Evolutionary conservation across 2,888 invertebrate genomes (phyloP).

Genomic region (Melieria omissa): DNA sequence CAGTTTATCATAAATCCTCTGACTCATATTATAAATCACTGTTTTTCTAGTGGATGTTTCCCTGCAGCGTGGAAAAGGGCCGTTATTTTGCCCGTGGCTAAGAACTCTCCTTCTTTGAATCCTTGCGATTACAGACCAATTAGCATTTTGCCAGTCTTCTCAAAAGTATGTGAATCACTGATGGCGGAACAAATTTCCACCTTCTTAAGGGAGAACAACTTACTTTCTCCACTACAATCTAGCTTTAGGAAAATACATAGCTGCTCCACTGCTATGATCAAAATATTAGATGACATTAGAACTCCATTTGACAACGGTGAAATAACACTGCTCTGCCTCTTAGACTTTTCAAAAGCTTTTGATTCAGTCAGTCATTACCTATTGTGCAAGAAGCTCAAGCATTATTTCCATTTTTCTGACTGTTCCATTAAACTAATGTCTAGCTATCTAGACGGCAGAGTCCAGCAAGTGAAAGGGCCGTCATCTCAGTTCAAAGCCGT

Average conservation of each 20-base stretch:
- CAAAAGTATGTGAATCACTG: slow-evolving; percentile 12
- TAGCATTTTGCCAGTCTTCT: neutral
- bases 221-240: slow-evolving; percentile 15
- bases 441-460: no score
- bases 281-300: slow-evolving; percentile 20
- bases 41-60: neutral
- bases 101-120: neutral
- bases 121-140: slow-evolving; percentile 7
- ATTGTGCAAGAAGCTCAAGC: neutral
- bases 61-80: slow-evolving; percentile 5
- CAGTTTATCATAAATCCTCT: no score
- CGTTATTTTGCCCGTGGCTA: neutral
- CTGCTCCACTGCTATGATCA: slow-evolving; percentile 22
- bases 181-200: neutral
- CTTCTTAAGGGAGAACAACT: neutral
- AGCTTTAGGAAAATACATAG: slow-evolving; percentile 16
- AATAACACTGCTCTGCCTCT: slow-evolving; percentile 19
- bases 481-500: no score
- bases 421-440: no score
- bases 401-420: neutral
- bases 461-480: no score
- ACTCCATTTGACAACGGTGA: slow-evolving; percentile 6
- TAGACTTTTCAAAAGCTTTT: slow-evolving; percentile 26
- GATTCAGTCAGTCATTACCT: slow-evolving; percentile 5
- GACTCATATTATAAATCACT: no score